phyloP scores from a whole-genome alignment of 2,888 invertebrate species.

The Tortrix viridana region DNA sequence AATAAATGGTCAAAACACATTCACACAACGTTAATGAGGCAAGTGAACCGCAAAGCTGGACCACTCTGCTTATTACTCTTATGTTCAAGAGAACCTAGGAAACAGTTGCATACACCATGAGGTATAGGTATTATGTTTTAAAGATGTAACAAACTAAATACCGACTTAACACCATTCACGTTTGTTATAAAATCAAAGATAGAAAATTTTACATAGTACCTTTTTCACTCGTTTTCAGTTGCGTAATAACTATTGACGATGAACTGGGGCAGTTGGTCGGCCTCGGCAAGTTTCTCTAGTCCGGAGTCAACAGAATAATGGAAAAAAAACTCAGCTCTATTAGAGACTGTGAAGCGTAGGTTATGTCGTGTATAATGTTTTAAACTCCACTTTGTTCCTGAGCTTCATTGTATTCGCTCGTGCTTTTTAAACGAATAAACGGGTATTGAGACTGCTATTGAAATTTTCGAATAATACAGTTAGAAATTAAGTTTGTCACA shows the following conservation, averaged over 20 bases:
- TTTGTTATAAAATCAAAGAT: too few species aligned
- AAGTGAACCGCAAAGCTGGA: slow-evolving; percentile 8
- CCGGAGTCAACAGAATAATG: slow-evolving; percentile 27
- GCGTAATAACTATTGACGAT: slow-evolving; percentile 33
- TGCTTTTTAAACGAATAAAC: background rate
- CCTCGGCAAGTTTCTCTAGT: slow-evolving; percentile 26
- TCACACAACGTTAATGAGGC: slow-evolving; percentile 23
- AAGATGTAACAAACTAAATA: too few species aligned
- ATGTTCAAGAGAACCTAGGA: slow-evolving; percentile 14
- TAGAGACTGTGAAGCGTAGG: slow-evolving; percentile 21
- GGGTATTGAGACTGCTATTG: too few species aligned
- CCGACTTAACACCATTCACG: too few species aligned
- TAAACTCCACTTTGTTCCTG: background rate
- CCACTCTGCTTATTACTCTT: slow-evolving; percentile 30
- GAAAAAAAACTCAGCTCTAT: slow-evolving; percentile 15
- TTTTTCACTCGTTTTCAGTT: slow-evolving; percentile 6
- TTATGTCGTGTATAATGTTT: slow-evolving; percentile 18
- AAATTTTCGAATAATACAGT: too few species aligned
- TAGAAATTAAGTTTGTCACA: too few species aligned
- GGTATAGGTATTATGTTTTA: too few species aligned
- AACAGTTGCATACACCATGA: background rate
- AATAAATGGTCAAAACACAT: slow-evolving; percentile 15
- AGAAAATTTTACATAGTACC: background rate
- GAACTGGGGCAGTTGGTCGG: slow-evolving; percentile 30
- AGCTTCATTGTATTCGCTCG: background rate